These are phyloP conservation scores for Porites divaricata DNA, from an alignment of 92 coral and sea anemone species.

Conservation along the genomic window DNA sequence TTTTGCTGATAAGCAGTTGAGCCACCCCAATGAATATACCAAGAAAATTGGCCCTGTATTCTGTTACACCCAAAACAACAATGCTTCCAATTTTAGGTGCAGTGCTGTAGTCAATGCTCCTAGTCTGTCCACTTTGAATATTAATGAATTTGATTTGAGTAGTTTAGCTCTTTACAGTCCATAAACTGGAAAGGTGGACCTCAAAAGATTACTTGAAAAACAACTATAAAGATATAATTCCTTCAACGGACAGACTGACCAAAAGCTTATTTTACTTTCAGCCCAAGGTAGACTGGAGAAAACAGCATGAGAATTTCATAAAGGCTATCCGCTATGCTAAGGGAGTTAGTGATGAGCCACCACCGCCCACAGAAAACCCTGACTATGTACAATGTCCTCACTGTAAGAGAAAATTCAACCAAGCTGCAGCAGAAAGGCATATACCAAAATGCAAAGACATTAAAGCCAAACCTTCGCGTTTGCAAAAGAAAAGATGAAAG, in stretches of 20 bases:
- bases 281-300: constrained; percentile 90
- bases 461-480: constrained; percentile 80
- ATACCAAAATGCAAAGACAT: constrained; percentile 97
- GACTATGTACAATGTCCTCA: constrained; percentile 93
- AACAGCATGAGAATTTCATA: constrained; percentile 85
- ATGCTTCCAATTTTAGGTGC: no score
- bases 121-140: no score
- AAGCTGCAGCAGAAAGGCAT: constrained; percentile 90
- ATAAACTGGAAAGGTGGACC: no score
- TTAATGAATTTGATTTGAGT: no score
- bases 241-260: not conserved
- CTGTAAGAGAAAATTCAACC: constrained; percentile 91
- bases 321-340: constrained; percentile 97
- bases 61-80: no score
- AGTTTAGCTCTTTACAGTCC: no score
- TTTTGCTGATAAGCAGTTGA: no score
- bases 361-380: constrained; percentile 89
- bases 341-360: constrained; percentile 73
- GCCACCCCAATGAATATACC: no score
- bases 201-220: no score
- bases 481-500: constrained; percentile 58
- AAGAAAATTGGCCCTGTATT: no score
- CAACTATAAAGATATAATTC: not conserved
- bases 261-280: constrained; percentile 17
- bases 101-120: no score